Conservation (phyloP, 2,888 invertebrate species). For the Melanophora roralis region DNA sequence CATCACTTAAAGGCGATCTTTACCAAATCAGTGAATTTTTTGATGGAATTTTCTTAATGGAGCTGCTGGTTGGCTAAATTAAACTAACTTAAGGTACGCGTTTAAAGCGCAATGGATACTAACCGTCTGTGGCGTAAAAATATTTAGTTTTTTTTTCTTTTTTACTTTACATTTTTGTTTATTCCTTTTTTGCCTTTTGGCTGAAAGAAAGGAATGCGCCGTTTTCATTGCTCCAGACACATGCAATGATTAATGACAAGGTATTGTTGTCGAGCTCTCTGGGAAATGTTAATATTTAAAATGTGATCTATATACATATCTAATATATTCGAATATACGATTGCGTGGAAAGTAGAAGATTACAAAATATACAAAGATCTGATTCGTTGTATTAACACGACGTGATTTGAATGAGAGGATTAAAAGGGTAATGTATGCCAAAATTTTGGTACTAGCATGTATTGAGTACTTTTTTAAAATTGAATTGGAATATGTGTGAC, state of each 20-base stretch:
- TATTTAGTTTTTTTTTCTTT: slow-evolving; percentile 27
- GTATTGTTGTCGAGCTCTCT: slow-evolving; percentile 47
- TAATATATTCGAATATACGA: slow-evolving; percentile 35
- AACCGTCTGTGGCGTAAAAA: slow-evolving; percentile 36
- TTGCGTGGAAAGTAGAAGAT: slow-evolving; percentile 16
- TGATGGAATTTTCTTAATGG: slow-evolving; percentile 39
- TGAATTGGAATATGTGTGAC: too few relatives aligned
- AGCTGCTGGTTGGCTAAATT: slow-evolving; percentile 22
- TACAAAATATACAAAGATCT: slow-evolving; percentile 23
- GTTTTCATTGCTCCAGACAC: slow-evolving; percentile 61
- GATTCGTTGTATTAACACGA: not conserved
- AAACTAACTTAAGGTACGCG: not conserved
- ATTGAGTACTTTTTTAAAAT: too few relatives aligned
- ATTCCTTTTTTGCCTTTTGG: slow-evolving; percentile 8
- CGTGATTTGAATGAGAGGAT: not conserved
- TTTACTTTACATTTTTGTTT: slow-evolving; percentile 18
- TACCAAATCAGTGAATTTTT: not conserved
- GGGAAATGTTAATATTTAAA: slow-evolving; percentile 57
- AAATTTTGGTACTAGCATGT: too few relatives aligned
- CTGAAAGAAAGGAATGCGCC: slow-evolving; percentile 57
- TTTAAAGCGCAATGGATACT: slow-evolving; percentile 45
- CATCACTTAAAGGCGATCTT: not conserved
- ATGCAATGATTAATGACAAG: slow-evolving; percentile 62
- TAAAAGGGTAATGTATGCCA: too few relatives aligned
- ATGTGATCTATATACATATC: slow-evolving; percentile 53